Percentiles rank a stretch among this genome's conserved stretches.
Evolutionary conservation across 2,113 vertebrate genomes (phyloP).

Genomic region (Semnornis frantzii): DNA sequence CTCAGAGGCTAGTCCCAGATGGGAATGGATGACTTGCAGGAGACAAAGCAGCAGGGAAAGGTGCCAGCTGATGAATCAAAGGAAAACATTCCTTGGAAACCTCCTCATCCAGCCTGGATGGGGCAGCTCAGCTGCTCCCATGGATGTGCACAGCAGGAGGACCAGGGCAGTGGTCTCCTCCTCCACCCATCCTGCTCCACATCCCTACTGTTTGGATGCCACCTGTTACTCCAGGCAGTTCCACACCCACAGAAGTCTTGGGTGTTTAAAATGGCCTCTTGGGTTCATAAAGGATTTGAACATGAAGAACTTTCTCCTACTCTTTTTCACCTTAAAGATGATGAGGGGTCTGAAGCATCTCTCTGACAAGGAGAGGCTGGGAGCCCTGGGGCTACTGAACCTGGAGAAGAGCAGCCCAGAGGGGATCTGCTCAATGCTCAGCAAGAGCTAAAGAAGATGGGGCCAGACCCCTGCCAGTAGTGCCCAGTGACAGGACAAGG

Average conservation of each 20-base stretch:
- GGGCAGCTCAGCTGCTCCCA: background rate
- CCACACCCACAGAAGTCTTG: background rate
- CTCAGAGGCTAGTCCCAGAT: fast-evolving
- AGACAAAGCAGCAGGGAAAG: background rate
- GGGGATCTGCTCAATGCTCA: no score
- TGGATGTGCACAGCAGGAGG: no score
- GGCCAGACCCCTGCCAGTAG: no score
- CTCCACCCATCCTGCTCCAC: background rate
- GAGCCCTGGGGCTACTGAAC: no score
- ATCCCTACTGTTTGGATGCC: background rate
- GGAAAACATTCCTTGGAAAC: background rate
- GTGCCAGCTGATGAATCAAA: background rate
- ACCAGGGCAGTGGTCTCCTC: background rate
- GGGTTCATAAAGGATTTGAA: background rate
- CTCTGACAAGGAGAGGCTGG: no score
- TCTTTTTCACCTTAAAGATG: background rate
- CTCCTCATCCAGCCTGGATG: background rate
- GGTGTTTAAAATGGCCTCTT: background rate
- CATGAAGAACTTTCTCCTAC: background rate
- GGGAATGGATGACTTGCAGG: background rate
- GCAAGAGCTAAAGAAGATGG: no score
- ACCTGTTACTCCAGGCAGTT: background rate
- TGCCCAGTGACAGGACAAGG: no score
- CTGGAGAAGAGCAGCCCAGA: no score
- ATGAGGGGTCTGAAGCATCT: no score